phyloP scores from a whole-genome alignment of 2,113 vertebrate genomes.

The Chaetura pelagica region DNA sequence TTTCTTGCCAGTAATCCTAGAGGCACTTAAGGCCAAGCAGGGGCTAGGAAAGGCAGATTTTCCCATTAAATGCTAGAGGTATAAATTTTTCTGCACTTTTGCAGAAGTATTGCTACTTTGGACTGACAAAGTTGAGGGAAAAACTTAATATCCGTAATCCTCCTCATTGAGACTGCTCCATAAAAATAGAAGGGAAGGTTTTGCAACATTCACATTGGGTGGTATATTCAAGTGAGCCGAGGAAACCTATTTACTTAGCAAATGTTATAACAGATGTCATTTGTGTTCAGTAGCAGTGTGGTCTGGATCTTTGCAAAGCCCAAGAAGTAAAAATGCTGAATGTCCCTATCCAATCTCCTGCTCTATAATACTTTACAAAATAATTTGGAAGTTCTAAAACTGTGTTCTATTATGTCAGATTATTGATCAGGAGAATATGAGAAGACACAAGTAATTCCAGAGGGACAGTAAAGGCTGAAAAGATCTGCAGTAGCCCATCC shows the following conservation, averaged over 20 bases:
- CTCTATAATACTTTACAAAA: neutral
- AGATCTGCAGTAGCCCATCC: constrained; percentile 23
- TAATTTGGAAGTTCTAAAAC: neutral
- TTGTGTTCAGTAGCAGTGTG: neutral
- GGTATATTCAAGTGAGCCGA: neutral
- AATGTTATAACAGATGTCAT: constrained; percentile 37
- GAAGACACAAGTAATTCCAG: neutral
- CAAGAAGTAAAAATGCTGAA: neutral
- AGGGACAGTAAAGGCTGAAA: neutral
- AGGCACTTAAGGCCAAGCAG: neutral
- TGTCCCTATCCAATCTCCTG: neutral
- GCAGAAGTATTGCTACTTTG: neutral
- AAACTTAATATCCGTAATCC: neutral
- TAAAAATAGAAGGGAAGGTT: neutral
- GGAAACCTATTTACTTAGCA: neutral
- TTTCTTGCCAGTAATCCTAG: neutral
- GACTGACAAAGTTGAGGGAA: neutral
- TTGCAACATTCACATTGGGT: neutral
- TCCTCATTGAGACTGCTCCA: neutral
- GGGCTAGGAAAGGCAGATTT: neutral
- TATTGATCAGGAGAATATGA: neutral
- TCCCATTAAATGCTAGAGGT: neutral
- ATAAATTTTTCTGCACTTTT: neutral
- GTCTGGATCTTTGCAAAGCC: neutral
- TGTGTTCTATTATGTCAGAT: neutral